phyloP scores from a whole-genome alignment of 1,140 invertebrate genomes.

The Phocides pigmalion region DNA sequence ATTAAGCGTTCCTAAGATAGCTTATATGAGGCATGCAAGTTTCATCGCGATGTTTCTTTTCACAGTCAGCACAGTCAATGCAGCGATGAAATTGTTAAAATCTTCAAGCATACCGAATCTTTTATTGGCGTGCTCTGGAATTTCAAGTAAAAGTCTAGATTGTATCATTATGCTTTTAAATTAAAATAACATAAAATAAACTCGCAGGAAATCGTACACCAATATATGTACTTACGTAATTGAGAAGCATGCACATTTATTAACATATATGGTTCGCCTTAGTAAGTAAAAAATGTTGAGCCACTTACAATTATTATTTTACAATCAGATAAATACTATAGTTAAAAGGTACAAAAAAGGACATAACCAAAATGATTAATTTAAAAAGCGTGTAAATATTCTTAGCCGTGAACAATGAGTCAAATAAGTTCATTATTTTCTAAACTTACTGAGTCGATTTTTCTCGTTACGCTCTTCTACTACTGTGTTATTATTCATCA shows the following conservation, averaged over 20 bases:
- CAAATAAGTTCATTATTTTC: background rate
- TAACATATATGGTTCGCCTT: background rate
- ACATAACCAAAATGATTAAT: no score
- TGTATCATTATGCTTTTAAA: conserved; percentile 10
- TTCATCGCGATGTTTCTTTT: conserved; percentile 10
- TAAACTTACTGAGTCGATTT: background rate
- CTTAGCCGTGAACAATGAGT: background rate
- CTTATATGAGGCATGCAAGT: conserved; percentile 5
- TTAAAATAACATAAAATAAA: conserved; percentile 5
- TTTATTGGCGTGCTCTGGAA: conserved; percentile 18
- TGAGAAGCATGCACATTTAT: background rate
- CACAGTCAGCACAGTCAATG: background rate
- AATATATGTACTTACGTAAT: background rate
- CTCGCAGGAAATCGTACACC: background rate
- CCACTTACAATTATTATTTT: no score
- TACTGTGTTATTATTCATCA: background rate
- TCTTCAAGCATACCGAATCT: conserved; percentile 6
- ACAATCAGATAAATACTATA: no score
- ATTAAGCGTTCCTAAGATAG: conserved; percentile 9
- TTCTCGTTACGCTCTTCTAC: background rate
- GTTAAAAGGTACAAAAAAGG: no score
- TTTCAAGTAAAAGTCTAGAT: conserved; percentile 16
- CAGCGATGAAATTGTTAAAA: conserved; percentile 22
- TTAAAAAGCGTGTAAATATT: no score
- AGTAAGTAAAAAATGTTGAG: background rate